Evolutionary conservation across 2,888 invertebrate species (phyloP), one percentile per base, ranked within the genome.

Genomic region (Amaurobius ferox): DNA sequence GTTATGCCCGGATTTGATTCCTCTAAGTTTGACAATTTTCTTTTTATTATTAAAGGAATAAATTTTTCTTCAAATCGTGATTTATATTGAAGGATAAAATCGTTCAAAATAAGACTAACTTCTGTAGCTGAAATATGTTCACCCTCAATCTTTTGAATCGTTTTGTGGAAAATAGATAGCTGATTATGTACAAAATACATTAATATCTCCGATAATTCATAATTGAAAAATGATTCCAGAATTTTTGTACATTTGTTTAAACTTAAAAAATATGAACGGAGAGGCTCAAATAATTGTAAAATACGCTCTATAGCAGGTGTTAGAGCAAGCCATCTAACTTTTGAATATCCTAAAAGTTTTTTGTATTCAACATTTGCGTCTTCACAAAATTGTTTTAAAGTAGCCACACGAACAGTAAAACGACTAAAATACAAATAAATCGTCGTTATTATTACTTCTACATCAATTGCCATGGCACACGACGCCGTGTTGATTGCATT

Each of bases 61-160:
- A 67, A 66, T 29, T 30, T 66, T 77, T 77, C 26, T 40, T 40
- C 9, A 44, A 44, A 67, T 40, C 30, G 0, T 44, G 35, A 30
- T 71, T 79, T 79, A 79, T 71, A 71, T 71, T 79, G 19, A 28
- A 64, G 29, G 19, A 71, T 5, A 62, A 79, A 67, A 71, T 71
- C 35, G 35, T 64, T 79, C 39, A 79, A 62, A 79, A 79, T 44
- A 70, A 71, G 32, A 35, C 67, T 23, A 35, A 79, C n/a, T 78
- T 78, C 28, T 70, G 62, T 28, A 16, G 39, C 11, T 39, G 62
- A 62, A 78, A 67, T 30, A 55, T 48, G 68, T 19, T 76, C 23
- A 67, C 39, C n/a, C 55, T 77, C 67, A 48, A 70, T 62, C 35
- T 78, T 55, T 70, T 70, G 35, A 66, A 78, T 66, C 1, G 23